Conservation (phyloP, 2,113 vertebrate species). For the Bombycilla garrulus region DNA sequence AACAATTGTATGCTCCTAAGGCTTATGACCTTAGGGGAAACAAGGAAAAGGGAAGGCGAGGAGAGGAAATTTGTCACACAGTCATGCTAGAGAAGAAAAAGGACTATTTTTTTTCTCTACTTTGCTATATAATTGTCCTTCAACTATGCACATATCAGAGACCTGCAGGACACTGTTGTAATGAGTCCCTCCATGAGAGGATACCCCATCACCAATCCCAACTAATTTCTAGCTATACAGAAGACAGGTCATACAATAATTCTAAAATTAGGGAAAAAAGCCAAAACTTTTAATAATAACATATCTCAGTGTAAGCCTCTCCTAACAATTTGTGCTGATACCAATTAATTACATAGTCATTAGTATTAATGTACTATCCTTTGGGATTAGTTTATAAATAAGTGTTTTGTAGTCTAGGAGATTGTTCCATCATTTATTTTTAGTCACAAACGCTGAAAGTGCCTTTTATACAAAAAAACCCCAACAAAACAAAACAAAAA, state of each 20-base stretch:
- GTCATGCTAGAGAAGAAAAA: neutral
- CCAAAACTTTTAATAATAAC: neutral
- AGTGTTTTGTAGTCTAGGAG: neutral
- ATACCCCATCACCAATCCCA: neutral
- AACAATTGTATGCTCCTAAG: neutral
- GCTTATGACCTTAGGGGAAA: neutral
- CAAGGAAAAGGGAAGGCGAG: neutral
- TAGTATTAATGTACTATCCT: neutral
- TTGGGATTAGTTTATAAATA: neutral
- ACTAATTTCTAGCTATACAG: neutral
- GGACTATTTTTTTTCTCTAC: neutral
- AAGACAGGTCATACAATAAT: neutral
- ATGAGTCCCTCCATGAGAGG: neutral
- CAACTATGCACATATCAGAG: neutral
- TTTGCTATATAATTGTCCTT: neutral
- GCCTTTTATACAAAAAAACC: neutral
- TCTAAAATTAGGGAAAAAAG: neutral
- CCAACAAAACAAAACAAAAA: too few species aligned
- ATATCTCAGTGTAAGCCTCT: neutral
- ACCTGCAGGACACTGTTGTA: neutral
- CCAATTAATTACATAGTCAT: neutral
- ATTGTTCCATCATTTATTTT: constrained; percentile 29
- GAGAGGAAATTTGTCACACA: neutral
- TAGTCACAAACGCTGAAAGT: neutral
- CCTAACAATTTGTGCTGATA: neutral